Evolutionary conservation across 2,113 vertebrate species (phyloP).

Genomic region (Bostrychus sinensis): DNA sequence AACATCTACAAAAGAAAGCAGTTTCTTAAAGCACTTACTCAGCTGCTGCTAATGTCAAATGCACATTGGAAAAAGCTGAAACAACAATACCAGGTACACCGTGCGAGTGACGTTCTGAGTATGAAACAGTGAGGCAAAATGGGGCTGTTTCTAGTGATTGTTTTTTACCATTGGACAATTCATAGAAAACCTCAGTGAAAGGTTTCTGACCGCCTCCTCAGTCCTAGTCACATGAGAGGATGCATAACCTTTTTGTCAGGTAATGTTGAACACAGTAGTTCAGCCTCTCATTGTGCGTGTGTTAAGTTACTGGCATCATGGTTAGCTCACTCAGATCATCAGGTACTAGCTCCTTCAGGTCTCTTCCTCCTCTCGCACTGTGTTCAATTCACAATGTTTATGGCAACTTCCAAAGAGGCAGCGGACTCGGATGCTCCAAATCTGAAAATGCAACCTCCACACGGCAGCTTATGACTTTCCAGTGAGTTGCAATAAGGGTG

Average conservation of each 20-base stretch:
- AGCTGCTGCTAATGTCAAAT: no score
- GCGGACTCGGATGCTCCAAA: constrained; percentile 20
- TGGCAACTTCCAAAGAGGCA: constrained; percentile 22
- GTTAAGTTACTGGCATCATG: constrained; percentile 56
- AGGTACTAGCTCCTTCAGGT: constrained; percentile 67
- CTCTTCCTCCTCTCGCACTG: constrained; percentile 36
- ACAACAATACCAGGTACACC: constrained; percentile 22
- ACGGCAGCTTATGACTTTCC: constrained; percentile 20
- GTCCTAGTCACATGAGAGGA: constrained; percentile 45
- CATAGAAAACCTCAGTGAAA: constrained; percentile 61
- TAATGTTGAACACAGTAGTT: constrained; percentile 29
- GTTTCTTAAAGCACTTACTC: neutral
- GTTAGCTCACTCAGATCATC: constrained; percentile 51
- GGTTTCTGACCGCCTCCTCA: constrained; percentile 21
- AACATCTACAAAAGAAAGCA: no score
- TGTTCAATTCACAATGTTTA: constrained; percentile 50
- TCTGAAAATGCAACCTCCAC: constrained; percentile 38
- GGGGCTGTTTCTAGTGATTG: constrained; percentile 45
- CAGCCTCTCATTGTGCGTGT: constrained; percentile 26
- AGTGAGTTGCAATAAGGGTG: constrained; percentile 29
- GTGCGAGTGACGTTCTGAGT: constrained; percentile 45
- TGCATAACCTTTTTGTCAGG: constrained; percentile 3
- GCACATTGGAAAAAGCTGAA: constrained; percentile 18
- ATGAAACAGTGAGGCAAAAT: constrained; percentile 59
- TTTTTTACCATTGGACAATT: constrained; percentile 41